Conservation (phyloP, 2,797 vertebrate species). For the Sebastes steindachneri region DNA sequence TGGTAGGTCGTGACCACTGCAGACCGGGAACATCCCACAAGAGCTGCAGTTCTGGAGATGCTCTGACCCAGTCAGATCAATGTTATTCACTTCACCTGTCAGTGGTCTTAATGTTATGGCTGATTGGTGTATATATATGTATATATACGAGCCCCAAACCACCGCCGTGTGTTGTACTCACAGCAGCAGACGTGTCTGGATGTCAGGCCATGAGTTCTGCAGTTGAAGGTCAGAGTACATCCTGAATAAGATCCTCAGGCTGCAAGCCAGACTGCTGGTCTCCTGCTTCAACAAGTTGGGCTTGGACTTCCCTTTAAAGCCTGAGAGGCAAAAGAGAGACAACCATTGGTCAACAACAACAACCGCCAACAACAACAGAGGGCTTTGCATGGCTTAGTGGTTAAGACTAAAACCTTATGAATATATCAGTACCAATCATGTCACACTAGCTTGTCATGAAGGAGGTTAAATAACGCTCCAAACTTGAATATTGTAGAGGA, state of each 20-base stretch:
- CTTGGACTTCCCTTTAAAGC: slow-evolving; percentile 99
- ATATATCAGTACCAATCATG: too few species aligned
- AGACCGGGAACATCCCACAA: too few species aligned
- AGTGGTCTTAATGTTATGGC: too few species aligned
- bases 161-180: slow-evolving; percentile 70
- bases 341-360: neutral
- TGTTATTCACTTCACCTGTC: too few species aligned
- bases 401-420: neutral
- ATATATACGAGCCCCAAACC: neutral
- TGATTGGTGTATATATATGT: too few species aligned
- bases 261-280: slow-evolving; percentile 97
- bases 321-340: slow-evolving; percentile 65
- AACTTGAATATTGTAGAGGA: too few species aligned
- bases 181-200: slow-evolving; percentile 92
- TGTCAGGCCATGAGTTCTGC: slow-evolving; percentile 89
- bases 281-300: slow-evolving; percentile 98
- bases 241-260: slow-evolving; percentile 93
- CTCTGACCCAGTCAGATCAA: too few species aligned
- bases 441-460: too few species aligned
- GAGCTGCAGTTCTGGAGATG: too few species aligned
- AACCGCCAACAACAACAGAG: neutral
- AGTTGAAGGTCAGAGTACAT: slow-evolving; percentile 93
- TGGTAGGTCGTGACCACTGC: too few species aligned
- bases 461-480: too few species aligned
- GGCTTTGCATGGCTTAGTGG: neutral